Conservation (phyloP, 2,888 invertebrate species). For the Drosophila sordidapex region DNA sequence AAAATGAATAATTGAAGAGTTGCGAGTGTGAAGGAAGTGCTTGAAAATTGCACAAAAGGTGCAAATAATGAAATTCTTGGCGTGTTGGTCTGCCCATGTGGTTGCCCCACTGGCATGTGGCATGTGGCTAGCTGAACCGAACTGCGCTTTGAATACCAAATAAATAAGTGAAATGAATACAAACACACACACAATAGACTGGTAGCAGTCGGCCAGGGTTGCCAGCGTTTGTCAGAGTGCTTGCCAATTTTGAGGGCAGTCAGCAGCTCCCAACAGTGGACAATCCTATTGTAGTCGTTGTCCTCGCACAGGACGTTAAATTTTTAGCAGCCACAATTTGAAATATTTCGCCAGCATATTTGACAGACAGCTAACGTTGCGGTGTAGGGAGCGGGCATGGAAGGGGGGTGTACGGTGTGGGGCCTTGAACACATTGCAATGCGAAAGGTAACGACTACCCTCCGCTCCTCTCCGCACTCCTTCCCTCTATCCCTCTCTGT, state of each 20-base stretch:
- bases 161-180: slow-evolving; percentile 77
- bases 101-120: slow-evolving; percentile 39
- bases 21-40: slow-evolving; percentile 46
- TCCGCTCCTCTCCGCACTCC: not conserved
- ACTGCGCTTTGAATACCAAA: slow-evolving; percentile 78
- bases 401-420: not conserved
- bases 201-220: not conserved
- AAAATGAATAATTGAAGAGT: slow-evolving; percentile 54
- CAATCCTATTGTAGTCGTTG: slow-evolving; percentile 1
- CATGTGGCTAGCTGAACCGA: slow-evolving; percentile 41
- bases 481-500: not conserved
- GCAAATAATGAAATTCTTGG: slow-evolving; percentile 75
- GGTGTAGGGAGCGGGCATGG: slow-evolving; percentile 36
- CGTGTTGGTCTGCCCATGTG: slow-evolving; percentile 37
- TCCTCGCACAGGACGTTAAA: slow-evolving; percentile 59
- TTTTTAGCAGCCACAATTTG: slow-evolving; percentile 81
- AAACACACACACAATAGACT: not conserved
- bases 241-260: slow-evolving; percentile 47
- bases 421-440: slow-evolving; percentile 58
- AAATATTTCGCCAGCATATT: slow-evolving; percentile 78
- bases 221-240: slow-evolving; percentile 9
- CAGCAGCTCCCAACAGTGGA: slow-evolving; percentile 19
- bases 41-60: slow-evolving; percentile 70
- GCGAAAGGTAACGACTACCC: slow-evolving; percentile 48
- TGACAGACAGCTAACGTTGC: slow-evolving; percentile 79